Percentiles rank a stretch among this genome's conserved stretches.
Conservation (phyloP, 2,797 vertebrate genomes). For the Sebastes matsubarae region DNA sequence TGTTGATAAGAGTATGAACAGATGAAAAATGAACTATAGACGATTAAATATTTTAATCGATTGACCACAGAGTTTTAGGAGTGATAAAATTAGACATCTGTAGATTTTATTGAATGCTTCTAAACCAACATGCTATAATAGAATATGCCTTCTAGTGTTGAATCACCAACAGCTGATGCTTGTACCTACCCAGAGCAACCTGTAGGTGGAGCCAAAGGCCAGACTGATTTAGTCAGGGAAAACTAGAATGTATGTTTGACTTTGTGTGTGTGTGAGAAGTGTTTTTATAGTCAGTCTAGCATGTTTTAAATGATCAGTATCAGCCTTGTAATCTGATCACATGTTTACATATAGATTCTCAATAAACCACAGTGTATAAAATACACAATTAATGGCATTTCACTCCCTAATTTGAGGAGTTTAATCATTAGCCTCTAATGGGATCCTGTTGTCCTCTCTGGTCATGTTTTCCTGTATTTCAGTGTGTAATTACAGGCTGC, state of each 20-base stretch:
- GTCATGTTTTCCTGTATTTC: background rate
- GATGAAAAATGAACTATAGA: too few species aligned
- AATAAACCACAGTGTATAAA: background rate
- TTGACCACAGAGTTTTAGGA: background rate
- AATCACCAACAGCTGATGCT: too few species aligned
- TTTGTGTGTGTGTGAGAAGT: background rate
- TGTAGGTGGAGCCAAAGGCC: slow-evolving; percentile 48
- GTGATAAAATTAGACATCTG: background rate
- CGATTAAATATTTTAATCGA: too few species aligned
- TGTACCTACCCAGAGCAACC: background rate
- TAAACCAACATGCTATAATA: background rate
- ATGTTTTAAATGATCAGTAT: background rate
- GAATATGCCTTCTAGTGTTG: background rate
- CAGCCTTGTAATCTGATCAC: background rate
- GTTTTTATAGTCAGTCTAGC: background rate
- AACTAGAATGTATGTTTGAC: background rate
- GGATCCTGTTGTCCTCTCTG: background rate
- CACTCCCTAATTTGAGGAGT: background rate
- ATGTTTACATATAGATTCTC: background rate
- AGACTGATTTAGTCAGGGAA: background rate
- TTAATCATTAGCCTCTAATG: background rate
- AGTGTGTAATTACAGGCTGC: slow-evolving; percentile 14
- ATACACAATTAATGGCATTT: background rate
- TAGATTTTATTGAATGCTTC: too few species aligned
- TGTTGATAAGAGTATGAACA: too few species aligned